Percentiles rank a stretch among this genome's conserved stretches.
Conservation (phyloP, 2,797 vertebrate genomes). For the Spheniscus humboldti region DNA sequence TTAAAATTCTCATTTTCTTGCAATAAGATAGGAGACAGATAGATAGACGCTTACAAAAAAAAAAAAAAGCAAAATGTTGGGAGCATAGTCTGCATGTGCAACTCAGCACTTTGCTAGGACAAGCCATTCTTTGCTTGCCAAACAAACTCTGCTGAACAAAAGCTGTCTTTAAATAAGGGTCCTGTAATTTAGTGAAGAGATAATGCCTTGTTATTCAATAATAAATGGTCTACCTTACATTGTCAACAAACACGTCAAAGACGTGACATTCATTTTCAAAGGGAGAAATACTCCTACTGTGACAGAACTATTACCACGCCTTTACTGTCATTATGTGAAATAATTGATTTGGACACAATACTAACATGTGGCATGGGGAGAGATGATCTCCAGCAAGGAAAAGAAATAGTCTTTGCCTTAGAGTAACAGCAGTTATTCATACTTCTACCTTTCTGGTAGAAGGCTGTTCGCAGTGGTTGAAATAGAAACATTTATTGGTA, state of each 20-base stretch:
- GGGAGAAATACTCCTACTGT: background rate
- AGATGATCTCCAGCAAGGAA: background rate
- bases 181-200: background rate
- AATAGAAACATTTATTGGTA: background rate
- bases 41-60: background rate
- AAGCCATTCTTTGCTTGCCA: background rate
- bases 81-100: background rate
- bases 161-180: background rate
- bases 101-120: background rate
- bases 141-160: background rate
- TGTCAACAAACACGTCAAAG: background rate
- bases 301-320: background rate
- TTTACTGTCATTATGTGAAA: background rate
- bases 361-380: accelerated
- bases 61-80: background rate
- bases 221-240: background rate
- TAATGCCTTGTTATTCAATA: background rate
- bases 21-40: background rate
- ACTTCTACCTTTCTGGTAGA: background rate
- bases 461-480: background rate
- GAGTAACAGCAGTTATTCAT: background rate
- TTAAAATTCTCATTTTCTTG: background rate
- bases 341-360: background rate
- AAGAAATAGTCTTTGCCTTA: background rate
- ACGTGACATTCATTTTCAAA: background rate